Conservation (phyloP, 1,140 invertebrate genomes). For the Solenopsis invicta region DNA sequence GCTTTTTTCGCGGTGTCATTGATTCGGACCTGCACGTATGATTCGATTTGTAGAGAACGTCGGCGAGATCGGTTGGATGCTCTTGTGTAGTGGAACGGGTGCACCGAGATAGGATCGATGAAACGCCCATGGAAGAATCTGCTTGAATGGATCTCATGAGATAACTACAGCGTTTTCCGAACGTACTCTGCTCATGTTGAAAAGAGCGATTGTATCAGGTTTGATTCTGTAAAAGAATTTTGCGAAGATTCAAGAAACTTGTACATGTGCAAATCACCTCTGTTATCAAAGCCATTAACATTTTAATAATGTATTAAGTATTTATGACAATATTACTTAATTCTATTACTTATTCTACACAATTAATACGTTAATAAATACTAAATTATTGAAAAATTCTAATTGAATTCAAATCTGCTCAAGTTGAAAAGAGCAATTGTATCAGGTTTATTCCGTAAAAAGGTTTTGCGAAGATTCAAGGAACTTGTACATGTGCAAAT, state of each 20-base stretch:
- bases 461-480: not conserved
- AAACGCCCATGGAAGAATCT: not conserved
- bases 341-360: too few relatives aligned
- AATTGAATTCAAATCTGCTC: too few relatives aligned
- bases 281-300: not conserved
- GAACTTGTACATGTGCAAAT: not conserved
- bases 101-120: conserved; percentile 17
- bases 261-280: not conserved
- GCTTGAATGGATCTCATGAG: conserved; percentile 17
- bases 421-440: not conserved
- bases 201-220: not conserved
- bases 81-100: not conserved
- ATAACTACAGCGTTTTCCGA: conserved; percentile 13
- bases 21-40: conserved; percentile 42
- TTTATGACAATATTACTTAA: conserved; percentile 4
- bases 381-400: too few relatives aligned
- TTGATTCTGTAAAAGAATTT: not conserved
- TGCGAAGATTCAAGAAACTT: not conserved
- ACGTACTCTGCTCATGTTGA: not conserved
- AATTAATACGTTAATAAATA: too few relatives aligned
- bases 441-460: not conserved
- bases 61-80: conserved; percentile 1
- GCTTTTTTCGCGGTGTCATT: conserved; percentile 54
- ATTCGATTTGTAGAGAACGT: conserved; percentile 10
- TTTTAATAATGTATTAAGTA: not conserved